These are phyloP conservation scores for Onthophagus sagittarius DNA, from an alignment of 2,888 invertebrate genomes.

Conservation along the genomic window DNA sequence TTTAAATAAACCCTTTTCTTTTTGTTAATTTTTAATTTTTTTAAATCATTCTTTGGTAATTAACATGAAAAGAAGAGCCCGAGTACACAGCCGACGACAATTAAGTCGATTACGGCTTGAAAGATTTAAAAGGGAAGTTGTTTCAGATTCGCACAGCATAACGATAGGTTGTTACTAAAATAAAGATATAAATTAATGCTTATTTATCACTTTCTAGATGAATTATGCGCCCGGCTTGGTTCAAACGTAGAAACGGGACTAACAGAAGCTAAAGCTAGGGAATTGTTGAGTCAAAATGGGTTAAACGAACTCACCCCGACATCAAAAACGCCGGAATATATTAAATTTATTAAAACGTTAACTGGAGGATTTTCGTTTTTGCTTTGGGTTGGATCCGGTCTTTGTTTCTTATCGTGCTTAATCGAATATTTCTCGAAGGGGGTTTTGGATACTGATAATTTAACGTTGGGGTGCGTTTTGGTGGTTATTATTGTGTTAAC, in stretches of 20 bases:
- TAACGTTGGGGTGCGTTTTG: conserved; percentile 62
- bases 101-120: conserved; percentile 46
- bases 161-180: conserved; percentile 35
- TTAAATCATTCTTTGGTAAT: background rate
- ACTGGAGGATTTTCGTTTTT: conserved; percentile 70
- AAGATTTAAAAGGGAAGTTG: conserved; percentile 56
- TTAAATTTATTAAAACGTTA: conserved; percentile 57
- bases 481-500: conserved; percentile 65
- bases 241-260: conserved; percentile 55
- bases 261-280: conserved; percentile 55
- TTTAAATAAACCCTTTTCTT: background rate
- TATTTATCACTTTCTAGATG: conserved; percentile 33
- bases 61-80: background rate
- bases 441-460: conserved; percentile 53
- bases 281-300: conserved; percentile 58
- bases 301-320: conserved; percentile 73
- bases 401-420: conserved; percentile 64
- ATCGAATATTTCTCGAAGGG: conserved; percentile 49
- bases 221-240: conserved; percentile 43
- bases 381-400: conserved; percentile 71
- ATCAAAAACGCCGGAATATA: conserved; percentile 66
- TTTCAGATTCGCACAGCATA: conserved; percentile 55
- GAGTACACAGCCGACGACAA: background rate
- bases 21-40: background rate
- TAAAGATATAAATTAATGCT: background rate